A percentile compares a stretch with the other conserved stretches of the same genome.
These are phyloP conservation scores for Himalopsyche japonica DNA, from an alignment of 2,888 invertebrate species.

Conservation along the genomic window DNA sequence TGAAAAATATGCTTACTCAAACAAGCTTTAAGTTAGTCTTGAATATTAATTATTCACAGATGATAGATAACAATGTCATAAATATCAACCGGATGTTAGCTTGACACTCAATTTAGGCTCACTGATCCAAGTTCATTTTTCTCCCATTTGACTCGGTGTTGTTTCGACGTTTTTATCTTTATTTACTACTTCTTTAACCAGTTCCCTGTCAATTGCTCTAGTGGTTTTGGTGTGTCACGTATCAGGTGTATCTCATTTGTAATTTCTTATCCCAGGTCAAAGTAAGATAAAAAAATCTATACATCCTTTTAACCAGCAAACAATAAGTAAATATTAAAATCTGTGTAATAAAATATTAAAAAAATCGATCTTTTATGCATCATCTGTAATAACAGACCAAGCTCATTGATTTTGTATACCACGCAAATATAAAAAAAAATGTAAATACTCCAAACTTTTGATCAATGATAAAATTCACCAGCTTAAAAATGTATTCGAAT, in stretches of 20 bases:
- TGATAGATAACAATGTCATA: neutral
- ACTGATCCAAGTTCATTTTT: neutral
- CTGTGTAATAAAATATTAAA: no score
- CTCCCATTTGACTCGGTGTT: neutral
- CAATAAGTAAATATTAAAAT: no score
- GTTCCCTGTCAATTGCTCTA: neutral
- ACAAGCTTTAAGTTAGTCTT: no score
- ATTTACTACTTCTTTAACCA: neutral
- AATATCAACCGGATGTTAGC: neutral
- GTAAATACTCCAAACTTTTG: no score
- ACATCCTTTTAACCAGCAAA: no score
- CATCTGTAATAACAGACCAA: no score
- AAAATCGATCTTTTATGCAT: no score
- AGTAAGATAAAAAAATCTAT: neutral
- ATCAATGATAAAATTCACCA: no score
- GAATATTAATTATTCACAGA: neutral
- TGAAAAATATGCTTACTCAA: no score
- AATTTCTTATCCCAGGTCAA: neutral
- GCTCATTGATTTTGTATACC: no score
- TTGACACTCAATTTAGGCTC: neutral
- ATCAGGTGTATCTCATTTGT: neutral
- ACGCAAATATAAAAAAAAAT: no score
- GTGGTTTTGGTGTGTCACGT: neutral
- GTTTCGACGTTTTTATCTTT: neutral
- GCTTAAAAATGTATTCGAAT: no score